These are phyloP conservation scores for Zaprionus obscuricornis DNA, from an alignment of 2,888 invertebrate species.

Conservation along the genomic window DNA sequence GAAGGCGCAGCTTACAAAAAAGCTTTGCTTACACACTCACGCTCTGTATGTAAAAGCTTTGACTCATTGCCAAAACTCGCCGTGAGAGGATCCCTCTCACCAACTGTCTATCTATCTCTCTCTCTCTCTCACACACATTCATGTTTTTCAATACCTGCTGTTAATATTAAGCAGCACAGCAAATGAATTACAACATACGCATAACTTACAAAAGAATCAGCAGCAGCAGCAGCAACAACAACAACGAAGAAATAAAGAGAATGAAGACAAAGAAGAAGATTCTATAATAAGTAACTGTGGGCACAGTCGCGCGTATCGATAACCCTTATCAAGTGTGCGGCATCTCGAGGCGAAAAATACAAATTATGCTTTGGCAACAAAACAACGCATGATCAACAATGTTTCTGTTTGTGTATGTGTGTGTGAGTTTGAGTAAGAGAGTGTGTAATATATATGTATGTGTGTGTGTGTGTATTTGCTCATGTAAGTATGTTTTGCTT, in stretches of 20 bases:
- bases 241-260: not conserved
- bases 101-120: too few species aligned
- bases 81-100: too few species aligned
- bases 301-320: conserved; percentile 49
- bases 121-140: too few species aligned
- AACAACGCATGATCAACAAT: conserved; percentile 11
- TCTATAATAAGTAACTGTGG: conserved; percentile 56
- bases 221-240: too few species aligned
- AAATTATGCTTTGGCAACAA: conserved; percentile 61
- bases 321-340: conserved; percentile 67
- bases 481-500: conserved; percentile 19
- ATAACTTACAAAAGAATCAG: conserved; percentile 11
- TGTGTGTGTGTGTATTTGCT: conserved; percentile 8
- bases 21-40: too few species aligned
- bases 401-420: too few species aligned
- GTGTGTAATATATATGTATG: conserved; percentile 10
- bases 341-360: conserved; percentile 62
- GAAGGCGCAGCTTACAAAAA: too few species aligned
- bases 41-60: too few species aligned
- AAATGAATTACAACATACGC: conserved; percentile 45
- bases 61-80: too few species aligned
- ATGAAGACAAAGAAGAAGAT: conserved; percentile 8
- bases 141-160: too few species aligned
- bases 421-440: conserved; percentile 40
- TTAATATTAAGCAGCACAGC: too few species aligned